These are phyloP conservation scores for Diadophis punctatus DNA, from an alignment of 2,113 vertebrate genomes.

Conservation along the genomic window DNA sequence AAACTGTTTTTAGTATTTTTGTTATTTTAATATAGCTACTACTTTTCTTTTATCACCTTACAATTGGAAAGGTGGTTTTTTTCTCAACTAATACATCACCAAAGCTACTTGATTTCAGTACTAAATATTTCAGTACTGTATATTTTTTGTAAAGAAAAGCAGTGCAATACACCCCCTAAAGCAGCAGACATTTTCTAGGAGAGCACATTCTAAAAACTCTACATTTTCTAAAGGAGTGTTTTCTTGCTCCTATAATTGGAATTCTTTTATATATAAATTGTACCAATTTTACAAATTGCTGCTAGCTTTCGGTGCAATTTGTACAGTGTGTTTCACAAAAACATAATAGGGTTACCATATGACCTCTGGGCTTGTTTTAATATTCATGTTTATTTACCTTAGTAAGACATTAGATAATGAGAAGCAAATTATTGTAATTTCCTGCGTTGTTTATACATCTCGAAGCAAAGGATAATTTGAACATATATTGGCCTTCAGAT, in stretches of 20 bases:
- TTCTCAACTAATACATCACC: neutral
- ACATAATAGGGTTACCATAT: neutral
- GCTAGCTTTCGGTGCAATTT: neutral
- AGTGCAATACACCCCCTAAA: neutral
- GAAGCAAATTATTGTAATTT: slow-evolving; percentile 1
- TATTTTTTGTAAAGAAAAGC: neutral
- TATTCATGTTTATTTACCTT: neutral
- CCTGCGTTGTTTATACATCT: neutral
- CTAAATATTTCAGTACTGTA: neutral
- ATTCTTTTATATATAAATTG: neutral
- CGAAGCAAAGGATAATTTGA: neutral
- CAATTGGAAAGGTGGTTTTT: neutral
- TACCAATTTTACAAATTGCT: neutral
- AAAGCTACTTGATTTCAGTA: neutral
- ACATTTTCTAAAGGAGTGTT: neutral
- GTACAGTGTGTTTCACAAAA: neutral
- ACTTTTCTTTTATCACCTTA: neutral
- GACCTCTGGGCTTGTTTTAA: neutral
- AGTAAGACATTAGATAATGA: neutral
- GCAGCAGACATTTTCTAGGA: neutral
- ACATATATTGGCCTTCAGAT: neutral
- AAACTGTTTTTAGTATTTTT: neutral
- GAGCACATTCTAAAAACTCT: neutral
- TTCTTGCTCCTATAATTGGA: neutral
- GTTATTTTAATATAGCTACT: neutral